These are phyloP conservation scores for Lasioglossum calceatum DNA, from an alignment of 2,888 invertebrate species.

Conservation along the genomic window DNA sequence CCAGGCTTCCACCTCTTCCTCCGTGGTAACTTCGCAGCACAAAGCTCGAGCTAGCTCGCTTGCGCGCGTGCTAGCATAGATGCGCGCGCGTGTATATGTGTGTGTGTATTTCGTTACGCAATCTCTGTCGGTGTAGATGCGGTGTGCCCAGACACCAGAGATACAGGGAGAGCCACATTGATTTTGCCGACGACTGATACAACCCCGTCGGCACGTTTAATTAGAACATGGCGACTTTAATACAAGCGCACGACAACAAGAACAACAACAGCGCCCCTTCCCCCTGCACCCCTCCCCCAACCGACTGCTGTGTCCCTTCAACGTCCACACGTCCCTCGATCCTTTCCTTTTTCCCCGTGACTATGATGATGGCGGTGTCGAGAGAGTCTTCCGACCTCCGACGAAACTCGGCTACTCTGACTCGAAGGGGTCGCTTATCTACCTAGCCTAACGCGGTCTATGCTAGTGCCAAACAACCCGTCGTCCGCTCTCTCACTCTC, in stretches of 20 bases:
- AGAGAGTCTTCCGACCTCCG: constrained; percentile 31
- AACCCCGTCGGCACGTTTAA: constrained; percentile 83
- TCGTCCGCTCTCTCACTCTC: constrained; percentile 54
- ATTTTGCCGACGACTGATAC: constrained; percentile 83
- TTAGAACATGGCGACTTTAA: constrained; percentile 84
- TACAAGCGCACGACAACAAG: constrained; percentile 84
- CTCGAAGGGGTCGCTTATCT: constrained; percentile 77
- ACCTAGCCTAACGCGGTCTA: constrained; percentile 76
- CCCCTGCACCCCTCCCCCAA: constrained; percentile 27
- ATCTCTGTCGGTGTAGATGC: background rate
- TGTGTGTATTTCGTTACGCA: background rate
- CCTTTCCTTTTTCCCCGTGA: constrained; percentile 1
- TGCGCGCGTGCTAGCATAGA: background rate
- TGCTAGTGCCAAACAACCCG: constrained; percentile 72
- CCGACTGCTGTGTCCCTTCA: constrained; percentile 24
- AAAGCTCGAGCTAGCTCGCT: background rate
- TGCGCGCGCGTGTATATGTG: background rate
- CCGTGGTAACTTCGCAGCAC: background rate
- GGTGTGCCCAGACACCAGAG: constrained; percentile 47
- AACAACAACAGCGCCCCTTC: constrained; percentile 81
- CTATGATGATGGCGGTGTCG: constrained; percentile 16
- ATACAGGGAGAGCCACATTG: constrained; percentile 72
- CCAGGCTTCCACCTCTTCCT: constrained; percentile 7
- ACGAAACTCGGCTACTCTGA: constrained; percentile 32
- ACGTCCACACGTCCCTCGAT: constrained; percentile 23